phyloP scores from a whole-genome alignment of 2,888 invertebrate species.

The Cheilosia grossa region DNA sequence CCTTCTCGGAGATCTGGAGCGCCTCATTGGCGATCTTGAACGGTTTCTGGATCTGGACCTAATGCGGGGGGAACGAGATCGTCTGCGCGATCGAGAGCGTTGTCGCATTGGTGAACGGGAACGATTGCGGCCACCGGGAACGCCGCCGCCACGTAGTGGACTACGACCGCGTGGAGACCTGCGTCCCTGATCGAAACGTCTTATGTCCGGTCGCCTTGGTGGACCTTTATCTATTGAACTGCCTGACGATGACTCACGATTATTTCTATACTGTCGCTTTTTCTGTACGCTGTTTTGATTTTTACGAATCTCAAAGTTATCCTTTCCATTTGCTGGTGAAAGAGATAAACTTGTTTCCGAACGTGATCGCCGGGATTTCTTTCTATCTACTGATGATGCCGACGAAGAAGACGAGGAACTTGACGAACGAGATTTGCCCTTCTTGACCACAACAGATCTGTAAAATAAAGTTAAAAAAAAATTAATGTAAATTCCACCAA shows the following conservation, averaged over 20 bases:
- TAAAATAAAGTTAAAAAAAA: slow-evolving; percentile 3
- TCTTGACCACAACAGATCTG: slow-evolving; percentile 78
- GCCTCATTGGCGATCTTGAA: slow-evolving; percentile 81
- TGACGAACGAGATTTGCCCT: slow-evolving; percentile 77
- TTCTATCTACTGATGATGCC: slow-evolving; percentile 79
- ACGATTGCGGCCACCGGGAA: slow-evolving; percentile 68
- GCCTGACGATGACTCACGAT: slow-evolving; percentile 91
- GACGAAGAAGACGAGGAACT: slow-evolving; percentile 79
- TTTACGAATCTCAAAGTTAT: slow-evolving; percentile 88
- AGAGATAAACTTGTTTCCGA: slow-evolving; percentile 81
- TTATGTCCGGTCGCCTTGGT: slow-evolving; percentile 74
- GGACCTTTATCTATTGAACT: slow-evolving; percentile 81
- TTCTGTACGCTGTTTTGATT: slow-evolving; percentile 93
- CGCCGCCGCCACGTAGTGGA: slow-evolving; percentile 76
- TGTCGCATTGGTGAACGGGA: slow-evolving; percentile 75
- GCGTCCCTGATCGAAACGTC: slow-evolving; percentile 77
- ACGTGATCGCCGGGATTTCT: slow-evolving; percentile 82
- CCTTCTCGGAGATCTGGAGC: slow-evolving; percentile 82
- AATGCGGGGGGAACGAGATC: slow-evolving; percentile 79
- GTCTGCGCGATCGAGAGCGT: slow-evolving; percentile 81
- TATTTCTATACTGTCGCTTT: slow-evolving; percentile 94
- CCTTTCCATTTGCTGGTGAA: slow-evolving; percentile 83
- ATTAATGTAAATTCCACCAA: neutral
- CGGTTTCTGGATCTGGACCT: slow-evolving; percentile 81
- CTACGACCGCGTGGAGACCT: slow-evolving; percentile 77